Conservation (phyloP, 2,888 invertebrate species). For the Acleris laterana region DNA sequence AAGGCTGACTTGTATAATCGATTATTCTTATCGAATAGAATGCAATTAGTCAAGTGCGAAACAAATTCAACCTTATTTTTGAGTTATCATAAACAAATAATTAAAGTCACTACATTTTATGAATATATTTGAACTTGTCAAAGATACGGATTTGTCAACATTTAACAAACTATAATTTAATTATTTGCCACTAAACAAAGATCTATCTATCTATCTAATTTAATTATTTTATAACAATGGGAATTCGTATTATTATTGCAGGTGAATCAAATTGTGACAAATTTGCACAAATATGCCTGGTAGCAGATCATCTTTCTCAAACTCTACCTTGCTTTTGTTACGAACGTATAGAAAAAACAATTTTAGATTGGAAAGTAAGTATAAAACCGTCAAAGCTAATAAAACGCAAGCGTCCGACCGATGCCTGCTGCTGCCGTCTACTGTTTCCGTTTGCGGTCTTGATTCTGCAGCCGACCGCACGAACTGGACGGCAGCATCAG, state of each 20-base stretch:
- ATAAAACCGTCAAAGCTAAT: too few relatives aligned
- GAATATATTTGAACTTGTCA: neutral
- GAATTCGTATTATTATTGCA: slow-evolving; percentile 80
- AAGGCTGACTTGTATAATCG: neutral
- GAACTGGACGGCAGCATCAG: too few relatives aligned
- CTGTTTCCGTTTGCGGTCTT: too few relatives aligned
- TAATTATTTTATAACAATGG: slow-evolving; percentile 56
- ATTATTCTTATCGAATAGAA: neutral
- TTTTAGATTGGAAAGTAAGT: slow-evolving; percentile 80
- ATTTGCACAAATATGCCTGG: slow-evolving; percentile 80
- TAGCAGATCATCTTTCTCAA: slow-evolving; percentile 81
- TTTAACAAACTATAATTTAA: neutral
- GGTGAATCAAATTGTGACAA: slow-evolving; percentile 80
- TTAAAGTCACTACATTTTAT: too few relatives aligned
- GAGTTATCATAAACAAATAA: too few relatives aligned
- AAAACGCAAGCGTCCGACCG: too few relatives aligned
- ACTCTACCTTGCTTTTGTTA: slow-evolving; percentile 83
- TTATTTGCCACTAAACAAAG: too few relatives aligned
- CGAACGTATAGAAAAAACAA: slow-evolving; percentile 72
- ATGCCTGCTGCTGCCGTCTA: too few relatives aligned
- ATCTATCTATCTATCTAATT: too few relatives aligned
- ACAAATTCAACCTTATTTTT: too few relatives aligned
- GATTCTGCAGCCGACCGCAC: too few relatives aligned
- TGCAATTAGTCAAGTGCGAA: neutral
- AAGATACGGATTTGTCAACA: neutral